A percentile compares a stretch with the other conserved stretches of the same genome.
These are phyloP conservation scores for Xiphorhynchus elegans DNA, from an alignment of 2,113 vertebrate species.

Conservation along the genomic window DNA sequence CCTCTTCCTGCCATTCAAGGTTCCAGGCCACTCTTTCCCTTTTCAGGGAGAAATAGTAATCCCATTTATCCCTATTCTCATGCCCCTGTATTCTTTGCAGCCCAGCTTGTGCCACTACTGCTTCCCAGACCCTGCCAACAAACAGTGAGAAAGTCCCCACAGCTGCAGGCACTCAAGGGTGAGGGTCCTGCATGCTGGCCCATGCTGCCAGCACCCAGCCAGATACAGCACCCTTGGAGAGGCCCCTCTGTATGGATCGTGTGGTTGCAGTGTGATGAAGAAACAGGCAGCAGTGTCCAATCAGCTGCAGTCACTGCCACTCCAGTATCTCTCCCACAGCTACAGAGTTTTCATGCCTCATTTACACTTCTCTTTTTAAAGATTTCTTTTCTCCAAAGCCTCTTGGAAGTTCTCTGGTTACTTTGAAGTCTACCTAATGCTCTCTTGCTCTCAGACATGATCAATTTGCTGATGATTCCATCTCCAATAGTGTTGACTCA, in stretches of 20 bases:
- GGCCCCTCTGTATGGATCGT: not conserved
- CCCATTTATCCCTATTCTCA: accelerated
- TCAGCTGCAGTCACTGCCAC: not conserved
- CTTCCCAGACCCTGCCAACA: not conserved
- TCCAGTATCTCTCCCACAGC: not conserved
- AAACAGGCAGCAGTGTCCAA: not conserved
- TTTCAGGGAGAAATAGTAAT: not conserved
- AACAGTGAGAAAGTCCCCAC: not conserved
- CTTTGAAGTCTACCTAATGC: not conserved
- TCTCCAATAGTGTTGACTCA: not conserved
- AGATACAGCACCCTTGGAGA: not conserved
- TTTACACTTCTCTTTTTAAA: not conserved
- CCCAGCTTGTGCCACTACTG: not conserved
- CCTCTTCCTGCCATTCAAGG: accelerated
- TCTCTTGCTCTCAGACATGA: not conserved
- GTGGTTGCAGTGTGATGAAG: accelerated
- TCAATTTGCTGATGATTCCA: not conserved
- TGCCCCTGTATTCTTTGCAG: not conserved
- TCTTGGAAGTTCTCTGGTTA: not conserved
- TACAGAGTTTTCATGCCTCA: not conserved
- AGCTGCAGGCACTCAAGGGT: not conserved
- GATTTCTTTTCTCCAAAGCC: not conserved
- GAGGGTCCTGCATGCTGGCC: not conserved
- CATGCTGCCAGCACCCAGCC: not conserved
- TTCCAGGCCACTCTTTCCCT: accelerated